Evolutionary conservation across 2,113 vertebrate genomes (phyloP), one percentile per base, ranked within the genome.

Genomic region (Emydura subglobosa): DNA sequence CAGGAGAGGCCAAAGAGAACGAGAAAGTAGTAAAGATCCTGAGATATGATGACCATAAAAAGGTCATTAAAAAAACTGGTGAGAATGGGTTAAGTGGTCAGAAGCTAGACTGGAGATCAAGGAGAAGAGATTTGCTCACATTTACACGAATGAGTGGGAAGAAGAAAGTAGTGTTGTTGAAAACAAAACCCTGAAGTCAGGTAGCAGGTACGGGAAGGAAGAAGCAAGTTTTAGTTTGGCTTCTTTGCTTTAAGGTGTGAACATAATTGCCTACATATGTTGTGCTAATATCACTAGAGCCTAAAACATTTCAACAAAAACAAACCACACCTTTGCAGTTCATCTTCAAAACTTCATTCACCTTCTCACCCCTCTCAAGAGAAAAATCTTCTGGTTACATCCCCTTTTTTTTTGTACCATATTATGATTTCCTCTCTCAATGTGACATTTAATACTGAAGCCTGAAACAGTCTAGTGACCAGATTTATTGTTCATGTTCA

Each of bases 271-370:
- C n/a, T 72, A 39, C 27, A 39, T 13, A 16, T 72, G 65, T 39
- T 19, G 10, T 7, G 19, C 39, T 72, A 39, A 39, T 19, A 39
- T n/a, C 7, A n/a, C 21, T 17, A 39, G 9, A 72, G 16, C 78
- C 55, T 50, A 80, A 93, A 94, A 94, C 31, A 86, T 74, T 91
- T 94, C 27, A 90, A 59, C 27, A 90, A 47, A 47, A 47, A 47
- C 47, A 47, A 39, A 25, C n/a, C 17, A 6, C 17, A 96, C 83
- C 24, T 94, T 79, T 87, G 68, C 47, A 85, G 31, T n/a, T 54
- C 24, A 83, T 0, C 0, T 61, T 79, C 79, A 51, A 88, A 68
- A 92, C 55, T 79, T 83, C 61, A 22, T 31, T 89, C 16, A 2
- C 29, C 79, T 92, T 86, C 65, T 49, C 22, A 85, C 4, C 29